These are phyloP conservation scores for Rhamnusium bicolor DNA, from an alignment of 2,888 invertebrate species.

Conservation along the genomic window DNA sequence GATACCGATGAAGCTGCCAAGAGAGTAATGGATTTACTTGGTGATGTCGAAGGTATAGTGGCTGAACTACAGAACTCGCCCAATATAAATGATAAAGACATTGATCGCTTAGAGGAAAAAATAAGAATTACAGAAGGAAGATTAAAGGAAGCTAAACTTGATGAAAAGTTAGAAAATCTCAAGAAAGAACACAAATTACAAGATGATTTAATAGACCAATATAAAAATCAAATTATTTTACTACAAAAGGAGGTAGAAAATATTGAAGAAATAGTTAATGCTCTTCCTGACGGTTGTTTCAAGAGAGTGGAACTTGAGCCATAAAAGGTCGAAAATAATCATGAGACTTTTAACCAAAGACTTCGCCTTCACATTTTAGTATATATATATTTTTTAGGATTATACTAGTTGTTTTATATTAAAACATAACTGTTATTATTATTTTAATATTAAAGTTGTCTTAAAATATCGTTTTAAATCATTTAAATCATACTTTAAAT, in stretches of 20 bases:
- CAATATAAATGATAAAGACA: constrained; percentile 79
- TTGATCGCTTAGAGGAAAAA: constrained; percentile 76
- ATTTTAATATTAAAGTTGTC: too few relatives aligned
- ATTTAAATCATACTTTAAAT: too few relatives aligned
- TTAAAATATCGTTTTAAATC: too few relatives aligned
- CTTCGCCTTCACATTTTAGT: too few relatives aligned
- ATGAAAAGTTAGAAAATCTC: constrained; percentile 82
- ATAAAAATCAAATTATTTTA: constrained; percentile 83
- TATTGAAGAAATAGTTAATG: constrained; percentile 84
- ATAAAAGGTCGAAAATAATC: too few relatives aligned
- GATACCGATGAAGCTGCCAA: constrained; percentile 87
- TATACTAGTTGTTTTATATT: too few relatives aligned
- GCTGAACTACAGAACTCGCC: constrained; percentile 83
- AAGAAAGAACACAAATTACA: constrained; percentile 75
- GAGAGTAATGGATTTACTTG: constrained; percentile 86
- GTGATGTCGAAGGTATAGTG: constrained; percentile 84
- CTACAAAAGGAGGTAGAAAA: constrained; percentile 86
- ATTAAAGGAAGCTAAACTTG: constrained; percentile 81
- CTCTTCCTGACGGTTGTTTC: constrained; percentile 87
- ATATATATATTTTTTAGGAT: too few relatives aligned
- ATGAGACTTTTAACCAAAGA: too few relatives aligned
- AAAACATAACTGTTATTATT: too few relatives aligned
- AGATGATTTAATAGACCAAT: constrained; percentile 83
- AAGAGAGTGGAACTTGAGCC: constrained; percentile 85
- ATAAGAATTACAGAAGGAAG: constrained; percentile 81